Evolutionary conservation across 2,113 vertebrate genomes (phyloP).

Genomic region (Vidua chalybeata): DNA sequence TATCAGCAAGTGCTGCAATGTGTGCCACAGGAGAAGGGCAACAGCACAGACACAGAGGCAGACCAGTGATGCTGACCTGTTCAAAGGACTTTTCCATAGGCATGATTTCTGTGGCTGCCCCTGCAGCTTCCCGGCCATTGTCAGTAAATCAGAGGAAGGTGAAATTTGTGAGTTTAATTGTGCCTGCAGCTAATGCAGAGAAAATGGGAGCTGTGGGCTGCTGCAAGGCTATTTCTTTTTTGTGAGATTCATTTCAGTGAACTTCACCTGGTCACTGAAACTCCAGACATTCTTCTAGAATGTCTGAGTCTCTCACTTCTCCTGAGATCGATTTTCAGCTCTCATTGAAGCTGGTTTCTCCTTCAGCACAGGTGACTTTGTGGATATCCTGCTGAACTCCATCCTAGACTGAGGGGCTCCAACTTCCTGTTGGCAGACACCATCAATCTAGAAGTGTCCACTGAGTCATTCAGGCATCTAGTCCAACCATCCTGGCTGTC

Average conservation of each 20-base stretch:
- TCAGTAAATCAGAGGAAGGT: neutral
- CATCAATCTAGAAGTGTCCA: neutral
- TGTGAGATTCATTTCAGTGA: neutral
- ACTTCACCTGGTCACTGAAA: neutral
- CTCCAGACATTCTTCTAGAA: neutral
- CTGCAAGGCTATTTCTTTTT: neutral
- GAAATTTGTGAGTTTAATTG: neutral
- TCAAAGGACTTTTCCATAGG: neutral
- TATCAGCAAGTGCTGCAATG: neutral
- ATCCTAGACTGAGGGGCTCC: neutral
- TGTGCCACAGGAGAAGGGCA: neutral
- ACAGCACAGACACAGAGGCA: neutral
- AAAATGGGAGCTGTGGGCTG: neutral
- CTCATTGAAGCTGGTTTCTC: neutral
- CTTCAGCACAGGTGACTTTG: neutral
- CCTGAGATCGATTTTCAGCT: neutral
- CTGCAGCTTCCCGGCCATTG: neutral
- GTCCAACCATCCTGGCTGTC: neutral
- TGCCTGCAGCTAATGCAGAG: neutral
- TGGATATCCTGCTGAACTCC: neutral
- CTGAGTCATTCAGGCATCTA: neutral
- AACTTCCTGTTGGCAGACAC: neutral
- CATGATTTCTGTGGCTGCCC: neutral
- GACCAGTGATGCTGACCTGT: neutral
- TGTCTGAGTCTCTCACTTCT: neutral